Percentiles rank a stretch among this genome's conserved stretches.
Evolutionary conservation across 2,888 invertebrate species (phyloP).

Genomic region (Drosophila monieri): DNA sequence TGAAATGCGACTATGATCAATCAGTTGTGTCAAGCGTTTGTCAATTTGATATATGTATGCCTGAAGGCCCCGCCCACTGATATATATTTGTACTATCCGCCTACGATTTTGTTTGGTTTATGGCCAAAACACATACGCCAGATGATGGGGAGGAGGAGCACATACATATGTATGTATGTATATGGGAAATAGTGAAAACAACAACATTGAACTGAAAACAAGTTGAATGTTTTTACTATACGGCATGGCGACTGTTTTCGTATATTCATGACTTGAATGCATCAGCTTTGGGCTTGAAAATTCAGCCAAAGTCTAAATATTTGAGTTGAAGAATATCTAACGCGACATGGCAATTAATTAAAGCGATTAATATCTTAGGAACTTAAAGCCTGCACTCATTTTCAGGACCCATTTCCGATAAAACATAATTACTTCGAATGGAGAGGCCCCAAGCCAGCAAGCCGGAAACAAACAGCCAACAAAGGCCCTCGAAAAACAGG

Average conservation of each 20-base stretch:
- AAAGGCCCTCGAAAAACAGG: slow-evolving; percentile 24
- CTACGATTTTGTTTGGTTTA: slow-evolving; percentile 22
- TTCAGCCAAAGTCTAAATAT: background rate
- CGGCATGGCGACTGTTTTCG: background rate
- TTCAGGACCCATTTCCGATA: slow-evolving; percentile 33
- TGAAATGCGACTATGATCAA: slow-evolving; percentile 22
- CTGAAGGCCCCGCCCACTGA: slow-evolving; percentile 3
- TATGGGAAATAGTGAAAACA: background rate
- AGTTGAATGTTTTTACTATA: slow-evolving; percentile 18
- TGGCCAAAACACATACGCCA: slow-evolving; percentile 8
- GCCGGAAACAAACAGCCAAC: slow-evolving; percentile 31
- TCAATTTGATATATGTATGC: slow-evolving; percentile 21
- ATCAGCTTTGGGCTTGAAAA: background rate
- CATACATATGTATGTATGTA: no score
- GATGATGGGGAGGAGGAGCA: background rate
- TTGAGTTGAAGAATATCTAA: background rate
- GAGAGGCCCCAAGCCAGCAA: slow-evolving; percentile 9
- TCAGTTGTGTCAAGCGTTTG: slow-evolving; percentile 39
- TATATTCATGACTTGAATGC: background rate
- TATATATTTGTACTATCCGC: slow-evolving; percentile 3
- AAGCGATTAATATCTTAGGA: slow-evolving; percentile 20
- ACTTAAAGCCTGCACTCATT: slow-evolving; percentile 7
- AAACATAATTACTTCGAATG: slow-evolving; percentile 43
- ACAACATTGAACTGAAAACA: slow-evolving; percentile 6
- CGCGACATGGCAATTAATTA: slow-evolving; percentile 2